Evolutionary conservation across 2,888 invertebrate genomes (phyloP), one percentile per base, ranked within the genome.

Genomic region (Thumatha senex): DNA sequence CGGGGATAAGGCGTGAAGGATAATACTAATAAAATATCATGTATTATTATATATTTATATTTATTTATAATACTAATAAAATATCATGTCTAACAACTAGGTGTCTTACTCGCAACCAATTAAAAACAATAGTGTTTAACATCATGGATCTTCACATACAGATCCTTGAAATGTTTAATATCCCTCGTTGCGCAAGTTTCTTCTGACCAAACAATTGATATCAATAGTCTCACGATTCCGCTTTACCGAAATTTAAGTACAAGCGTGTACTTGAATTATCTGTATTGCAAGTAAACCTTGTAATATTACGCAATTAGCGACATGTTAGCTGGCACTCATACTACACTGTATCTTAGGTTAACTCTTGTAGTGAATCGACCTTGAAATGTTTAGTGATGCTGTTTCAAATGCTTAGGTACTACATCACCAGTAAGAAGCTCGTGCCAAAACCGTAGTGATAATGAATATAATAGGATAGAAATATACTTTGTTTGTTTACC

Each of bases 201-300:
- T 35, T 2, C 43, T 35, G 41, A 51, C 46, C 46, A 33, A 46
- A 43, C 42, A n/a, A 15, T 51, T 51, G 39, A 46, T 13, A 46
- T 46, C 38, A 46, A 51, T 29, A 46, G 39, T 34, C 46, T 43
- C 39, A 36, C 42, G 35, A 24, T 15, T 30, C 14, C 31, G 15
- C 46, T 42, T 50, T 42, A 46, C 14, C 36, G 13, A 14, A 18
- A 38, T 24, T 18, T 46, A 51, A 46, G 51, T 46, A 38, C 51
- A 39, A 18, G n/a, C 35, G 35, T 18, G 29, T 18, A 40, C 30
- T n/a, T 10, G 39, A 46, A 51, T 46, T 42, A 46, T 38, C 30
- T 42, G 30, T 46, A 46, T 42, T 42, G 46, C 35, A 50, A 47
- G 13, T 15, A 15, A 42, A 46, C 51, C 51, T 51, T 51, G 39